Evolutionary conservation across 1,140 invertebrate genomes (phyloP).

Genomic region (Platyscapa corneri): DNA sequence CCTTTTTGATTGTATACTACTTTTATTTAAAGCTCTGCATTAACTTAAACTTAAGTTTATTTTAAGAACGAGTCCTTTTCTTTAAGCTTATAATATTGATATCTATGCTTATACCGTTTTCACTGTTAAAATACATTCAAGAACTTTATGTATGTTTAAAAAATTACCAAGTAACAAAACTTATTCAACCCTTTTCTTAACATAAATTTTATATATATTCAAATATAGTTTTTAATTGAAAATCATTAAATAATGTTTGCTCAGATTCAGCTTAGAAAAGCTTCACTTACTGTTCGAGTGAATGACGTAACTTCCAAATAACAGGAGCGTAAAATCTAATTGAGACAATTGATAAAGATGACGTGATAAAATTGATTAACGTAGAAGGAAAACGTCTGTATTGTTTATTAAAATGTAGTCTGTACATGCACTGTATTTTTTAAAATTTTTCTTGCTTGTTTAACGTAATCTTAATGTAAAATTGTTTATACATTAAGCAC

Average conservation of each 20-base stretch:
- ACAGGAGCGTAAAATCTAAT: constrained; percentile 45
- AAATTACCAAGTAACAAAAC: too few species aligned
- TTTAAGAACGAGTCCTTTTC: background rate
- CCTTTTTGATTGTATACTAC: background rate
- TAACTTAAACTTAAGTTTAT: background rate
- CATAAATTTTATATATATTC: background rate
- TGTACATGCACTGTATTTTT: background rate
- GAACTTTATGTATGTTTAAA: background rate
- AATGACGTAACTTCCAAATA: constrained; percentile 36
- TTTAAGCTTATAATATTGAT: too few species aligned
- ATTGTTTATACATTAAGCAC: background rate
- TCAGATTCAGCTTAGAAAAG: background rate
- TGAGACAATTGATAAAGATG: constrained; percentile 49
- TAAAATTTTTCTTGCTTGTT: background rate
- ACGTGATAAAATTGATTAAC: constrained; percentile 1
- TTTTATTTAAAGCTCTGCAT: too few species aligned
- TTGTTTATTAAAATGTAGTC: background rate
- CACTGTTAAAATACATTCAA: background rate
- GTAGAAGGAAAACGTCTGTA: background rate
- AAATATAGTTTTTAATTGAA: background rate
- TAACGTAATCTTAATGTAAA: background rate
- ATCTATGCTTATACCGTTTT: too few species aligned
- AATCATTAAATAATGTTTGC: background rate
- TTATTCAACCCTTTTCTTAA: too few species aligned
- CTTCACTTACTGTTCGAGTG: constrained; percentile 5